These are phyloP conservation scores for Drosophila testacea DNA, from an alignment of 2,888 invertebrate genomes.

Conservation along the genomic window DNA sequence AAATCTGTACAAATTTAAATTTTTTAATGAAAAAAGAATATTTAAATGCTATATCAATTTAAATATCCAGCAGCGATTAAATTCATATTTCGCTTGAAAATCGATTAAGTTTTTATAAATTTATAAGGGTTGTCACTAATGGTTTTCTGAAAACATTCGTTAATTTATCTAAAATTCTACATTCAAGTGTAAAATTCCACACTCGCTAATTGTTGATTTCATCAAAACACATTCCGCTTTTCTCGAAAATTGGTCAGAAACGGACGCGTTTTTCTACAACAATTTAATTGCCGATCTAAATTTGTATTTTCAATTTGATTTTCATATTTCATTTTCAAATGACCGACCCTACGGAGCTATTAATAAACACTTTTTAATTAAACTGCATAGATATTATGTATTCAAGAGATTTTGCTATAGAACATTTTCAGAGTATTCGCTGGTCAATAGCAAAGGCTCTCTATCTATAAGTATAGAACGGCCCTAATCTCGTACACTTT, in stretches of 20 bases:
- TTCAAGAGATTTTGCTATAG: not conserved
- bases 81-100: not conserved
- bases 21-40: too few relatives aligned
- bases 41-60: too few relatives aligned
- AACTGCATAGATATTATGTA: not conserved
- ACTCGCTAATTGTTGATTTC: too few relatives aligned
- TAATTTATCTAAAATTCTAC: not conserved
- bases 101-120: not conserved
- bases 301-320: constrained; percentile 2
- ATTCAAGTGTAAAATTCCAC: too few relatives aligned
- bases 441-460: not conserved
- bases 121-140: not conserved
- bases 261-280: not conserved
- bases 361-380: not conserved
- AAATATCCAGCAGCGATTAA: not conserved
- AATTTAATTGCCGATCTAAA: constrained; percentile 1
- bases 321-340: not conserved
- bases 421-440: not conserved
- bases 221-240: too few relatives aligned
- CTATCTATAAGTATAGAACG: too few relatives aligned
- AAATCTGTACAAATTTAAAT: too few relatives aligned
- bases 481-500: too few relatives aligned
- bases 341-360: too few relatives aligned
- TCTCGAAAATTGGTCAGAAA: too few relatives aligned
- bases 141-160: too few relatives aligned